Evolutionary conservation across 2,888 invertebrate genomes (phyloP).

Genomic region (Rhamnusium bicolor): DNA sequence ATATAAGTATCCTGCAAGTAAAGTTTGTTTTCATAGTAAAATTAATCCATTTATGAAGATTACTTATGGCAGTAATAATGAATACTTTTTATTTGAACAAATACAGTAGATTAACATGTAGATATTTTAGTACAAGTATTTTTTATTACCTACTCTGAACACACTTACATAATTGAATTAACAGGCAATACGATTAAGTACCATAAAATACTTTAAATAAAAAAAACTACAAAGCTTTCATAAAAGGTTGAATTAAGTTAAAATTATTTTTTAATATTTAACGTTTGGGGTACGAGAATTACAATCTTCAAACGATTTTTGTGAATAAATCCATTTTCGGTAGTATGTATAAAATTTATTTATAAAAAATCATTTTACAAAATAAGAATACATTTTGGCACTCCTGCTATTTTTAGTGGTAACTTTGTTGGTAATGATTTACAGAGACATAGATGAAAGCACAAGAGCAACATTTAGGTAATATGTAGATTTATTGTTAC

Average conservation of each 20-base stretch:
- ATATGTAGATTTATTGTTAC: constrained; percentile 8
- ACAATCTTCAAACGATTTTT: not conserved
- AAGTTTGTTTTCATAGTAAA: not conserved
- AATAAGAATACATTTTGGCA: constrained; percentile 44
- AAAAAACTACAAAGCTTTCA: too few relatives aligned
- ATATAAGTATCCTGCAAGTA: not conserved
- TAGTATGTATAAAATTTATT: constrained; percentile 42
- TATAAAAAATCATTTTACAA: constrained; percentile 41
- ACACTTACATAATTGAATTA: not conserved
- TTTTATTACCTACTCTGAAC: not conserved
- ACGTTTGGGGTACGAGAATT: not conserved
- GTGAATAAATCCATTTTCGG: constrained; percentile 39
- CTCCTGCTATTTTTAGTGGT: constrained; percentile 34
- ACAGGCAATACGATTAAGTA: too few relatives aligned
- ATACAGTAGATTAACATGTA: not conserved
- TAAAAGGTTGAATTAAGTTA: too few relatives aligned
- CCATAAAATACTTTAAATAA: too few relatives aligned
- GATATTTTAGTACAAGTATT: not conserved
- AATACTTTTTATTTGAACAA: not conserved
- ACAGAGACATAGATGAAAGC: constrained; percentile 3
- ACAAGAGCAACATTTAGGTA: constrained; percentile 7
- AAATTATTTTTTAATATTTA: not conserved
- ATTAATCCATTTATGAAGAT: not conserved
- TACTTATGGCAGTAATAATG: too few relatives aligned
- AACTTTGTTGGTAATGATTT: constrained; percentile 33